A percentile compares a stretch with the other conserved stretches of the same genome.
phyloP scores from a whole-genome alignment of 1,140 invertebrate species.

The Drosophila albomicans region DNA sequence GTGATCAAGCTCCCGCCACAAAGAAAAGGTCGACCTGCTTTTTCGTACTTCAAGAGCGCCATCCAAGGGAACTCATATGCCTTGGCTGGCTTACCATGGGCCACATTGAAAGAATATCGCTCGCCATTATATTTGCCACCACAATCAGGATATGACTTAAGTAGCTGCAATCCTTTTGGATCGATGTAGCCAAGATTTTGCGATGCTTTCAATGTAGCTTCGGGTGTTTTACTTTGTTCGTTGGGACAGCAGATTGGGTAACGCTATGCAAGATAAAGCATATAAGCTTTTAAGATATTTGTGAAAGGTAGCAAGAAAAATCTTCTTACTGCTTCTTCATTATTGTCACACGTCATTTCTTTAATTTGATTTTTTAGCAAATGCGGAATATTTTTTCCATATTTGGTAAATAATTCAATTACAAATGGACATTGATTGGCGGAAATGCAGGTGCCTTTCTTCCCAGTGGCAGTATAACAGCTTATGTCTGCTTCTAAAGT shows the following conservation, averaged over 20 bases:
- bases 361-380: constrained; percentile 35
- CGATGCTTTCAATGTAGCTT: background rate
- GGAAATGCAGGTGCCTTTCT: constrained; percentile 45
- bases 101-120: constrained; percentile 9
- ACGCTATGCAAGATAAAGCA: constrained; percentile 4
- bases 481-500: constrained; percentile 38
- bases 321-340: background rate
- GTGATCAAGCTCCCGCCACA: constrained; percentile 85
- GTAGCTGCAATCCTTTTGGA: constrained; percentile 36
- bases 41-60: constrained; percentile 85
- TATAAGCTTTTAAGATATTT: background rate
- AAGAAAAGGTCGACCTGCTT: constrained; percentile 44
- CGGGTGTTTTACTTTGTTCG: background rate
- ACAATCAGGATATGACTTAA: constrained; percentile 47
- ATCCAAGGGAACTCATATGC: constrained; percentile 86
- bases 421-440: constrained; percentile 49
- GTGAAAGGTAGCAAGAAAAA: background rate
- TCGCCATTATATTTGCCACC: constrained; percentile 66
- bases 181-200: constrained; percentile 30
- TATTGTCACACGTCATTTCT: constrained; percentile 41
- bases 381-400: constrained; percentile 47
- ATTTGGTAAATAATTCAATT: constrained; percentile 25
- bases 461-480: constrained; percentile 38
- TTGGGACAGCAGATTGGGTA: constrained; percentile 53
- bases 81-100: constrained; percentile 78